Conservation (phyloP, 1,140 invertebrate species). For the Hyposmocoma kahamanoa region DNA sequence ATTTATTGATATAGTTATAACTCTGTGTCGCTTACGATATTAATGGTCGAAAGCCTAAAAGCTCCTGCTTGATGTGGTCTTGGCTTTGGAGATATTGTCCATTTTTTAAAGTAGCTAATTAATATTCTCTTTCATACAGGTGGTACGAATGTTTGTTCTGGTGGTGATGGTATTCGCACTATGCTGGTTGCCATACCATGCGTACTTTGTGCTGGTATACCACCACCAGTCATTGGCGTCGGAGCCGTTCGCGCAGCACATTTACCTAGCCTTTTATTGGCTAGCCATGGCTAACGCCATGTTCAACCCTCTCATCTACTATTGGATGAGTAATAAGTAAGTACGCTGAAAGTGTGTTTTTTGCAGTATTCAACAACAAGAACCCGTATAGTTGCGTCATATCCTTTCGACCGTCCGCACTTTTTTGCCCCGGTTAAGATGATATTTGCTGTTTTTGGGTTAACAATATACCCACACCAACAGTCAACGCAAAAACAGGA, state of each 20-base stretch:
- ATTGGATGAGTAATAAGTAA: constrained; percentile 87
- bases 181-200: constrained; percentile 92
- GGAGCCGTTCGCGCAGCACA: constrained; percentile 82
- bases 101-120: not conserved
- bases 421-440: not conserved
- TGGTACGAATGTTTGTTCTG: constrained; percentile 88
- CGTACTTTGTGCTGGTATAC: constrained; percentile 88
- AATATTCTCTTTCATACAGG: constrained; percentile 69
- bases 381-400: not conserved
- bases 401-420: not conserved
- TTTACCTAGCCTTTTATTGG: constrained; percentile 90
- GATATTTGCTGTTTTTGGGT: not conserved
- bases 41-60: no score
- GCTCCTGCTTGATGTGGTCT: no score
- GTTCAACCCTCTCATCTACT: constrained; percentile 93
- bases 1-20: no score
- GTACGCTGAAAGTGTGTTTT: constrained; percentile 26
- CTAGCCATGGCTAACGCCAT: constrained; percentile 93
- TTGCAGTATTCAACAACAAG: not conserved
- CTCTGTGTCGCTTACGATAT: no score
- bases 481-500: not conserved
- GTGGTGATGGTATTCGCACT: constrained; percentile 88
- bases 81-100: no score
- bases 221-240: constrained; percentile 81
- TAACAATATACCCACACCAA: not conserved